Evolutionary conservation across 2,113 vertebrate species (phyloP).

Genomic region (Lagopus leucura): DNA sequence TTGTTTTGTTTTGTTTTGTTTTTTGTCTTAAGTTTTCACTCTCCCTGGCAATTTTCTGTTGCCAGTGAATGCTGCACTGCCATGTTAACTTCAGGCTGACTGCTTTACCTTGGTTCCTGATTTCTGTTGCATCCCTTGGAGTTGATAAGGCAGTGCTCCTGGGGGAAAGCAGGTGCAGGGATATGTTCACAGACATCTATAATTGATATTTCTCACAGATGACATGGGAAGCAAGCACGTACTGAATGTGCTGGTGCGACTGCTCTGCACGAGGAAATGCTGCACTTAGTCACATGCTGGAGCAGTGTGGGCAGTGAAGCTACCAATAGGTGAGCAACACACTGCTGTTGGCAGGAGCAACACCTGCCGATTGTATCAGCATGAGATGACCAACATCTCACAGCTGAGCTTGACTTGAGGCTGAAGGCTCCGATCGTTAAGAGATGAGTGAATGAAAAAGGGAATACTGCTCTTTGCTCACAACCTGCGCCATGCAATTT

Average conservation of each 20-base stretch:
- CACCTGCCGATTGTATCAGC: background rate
- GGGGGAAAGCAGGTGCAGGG: background rate
- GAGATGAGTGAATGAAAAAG: background rate
- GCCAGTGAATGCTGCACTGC: background rate
- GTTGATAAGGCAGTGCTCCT: background rate
- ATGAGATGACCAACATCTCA: background rate
- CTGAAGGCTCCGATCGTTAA: background rate
- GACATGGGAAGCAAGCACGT: background rate
- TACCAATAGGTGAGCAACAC: background rate
- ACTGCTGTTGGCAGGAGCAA: background rate
- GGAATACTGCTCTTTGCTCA: fast-evolving
- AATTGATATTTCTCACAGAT: background rate
- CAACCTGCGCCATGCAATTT: fast-evolving
- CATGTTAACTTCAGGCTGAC: background rate
- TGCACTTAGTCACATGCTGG: background rate
- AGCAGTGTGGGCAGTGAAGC: background rate
- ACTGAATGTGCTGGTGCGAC: background rate
- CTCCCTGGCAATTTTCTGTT: conserved; percentile 10
- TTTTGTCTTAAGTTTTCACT: background rate
- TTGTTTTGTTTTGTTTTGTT: no score
- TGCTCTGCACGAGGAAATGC: background rate
- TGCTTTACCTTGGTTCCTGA: background rate
- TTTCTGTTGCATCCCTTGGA: conserved; percentile 19
- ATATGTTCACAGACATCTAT: background rate
- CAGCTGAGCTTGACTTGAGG: background rate